Evolutionary conservation across 23 tunicate genomes (phyloP), one percentile per base, ranked within the genome.

Genomic region (Halocynthia aurantium): DNA sequence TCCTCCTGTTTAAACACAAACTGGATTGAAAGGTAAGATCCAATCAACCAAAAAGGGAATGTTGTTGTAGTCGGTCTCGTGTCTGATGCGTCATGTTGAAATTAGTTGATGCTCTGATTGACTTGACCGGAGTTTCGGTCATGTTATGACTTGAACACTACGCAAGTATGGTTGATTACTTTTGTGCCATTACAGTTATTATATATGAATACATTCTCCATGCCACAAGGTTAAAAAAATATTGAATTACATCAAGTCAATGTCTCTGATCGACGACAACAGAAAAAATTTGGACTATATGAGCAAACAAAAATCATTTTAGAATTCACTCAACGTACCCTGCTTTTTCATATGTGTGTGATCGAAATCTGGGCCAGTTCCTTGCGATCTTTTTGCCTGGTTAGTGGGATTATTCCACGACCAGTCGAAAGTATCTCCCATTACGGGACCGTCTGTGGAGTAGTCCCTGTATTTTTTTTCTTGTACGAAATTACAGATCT

Each of bases 311-410:
- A 58, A 58, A 13, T 13, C 63, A 13, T n/a, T 13, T 68, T 18
- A 21, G 21, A 22, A 11, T 18, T 58, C n/a, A 22, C 22, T 65
- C 2, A 52, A 55, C 11, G 1, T 50, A 83, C 86, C 81, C n/a
- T 76, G 58, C 52, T 13, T 68, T 6, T 67, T 54, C 22, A 64
- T 52, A 19, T 51, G 56, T 7, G 83, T 50, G 71, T 83, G 72
- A 58, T 88, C 95, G 8, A 51, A n/a, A 12, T 60, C 72, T 9
- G 95, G 95, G 10, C 95, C 95, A 0, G 95, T 88, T 19, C 61
- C 72, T 13, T 52, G 52, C 7, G 87, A 83, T 70, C 87, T 50
- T 83, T 60, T 72, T 8, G 57, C 52, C 61, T 76, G 83, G 22
- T 53, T 88, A 15, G 52, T 60, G 5, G 52, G 77, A 52, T 72